Percentiles rank a stretch among this genome's conserved stretches.
These are phyloP conservation scores for Plectropomus leopardus DNA, from an alignment of 2,113 vertebrate genomes.

Conservation along the genomic window DNA sequence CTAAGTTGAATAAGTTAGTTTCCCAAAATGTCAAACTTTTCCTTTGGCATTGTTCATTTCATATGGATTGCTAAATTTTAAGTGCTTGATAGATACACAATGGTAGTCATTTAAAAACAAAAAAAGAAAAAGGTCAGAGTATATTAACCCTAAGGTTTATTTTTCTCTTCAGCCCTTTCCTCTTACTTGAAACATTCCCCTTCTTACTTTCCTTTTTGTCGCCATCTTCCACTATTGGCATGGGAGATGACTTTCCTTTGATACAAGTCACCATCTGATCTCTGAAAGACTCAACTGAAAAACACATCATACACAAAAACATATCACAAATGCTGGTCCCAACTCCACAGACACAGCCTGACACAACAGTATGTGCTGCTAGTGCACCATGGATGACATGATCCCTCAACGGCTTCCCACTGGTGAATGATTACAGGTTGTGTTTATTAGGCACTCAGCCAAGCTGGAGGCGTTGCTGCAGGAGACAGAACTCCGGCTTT, in stretches of 20 bases:
- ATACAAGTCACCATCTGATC: neutral
- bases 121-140: neutral
- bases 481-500: neutral
- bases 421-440: neutral
- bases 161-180: neutral
- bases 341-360: neutral
- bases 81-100: neutral
- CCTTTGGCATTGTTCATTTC: neutral
- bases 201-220: neutral
- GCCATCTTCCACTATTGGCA: neutral
- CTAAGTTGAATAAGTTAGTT: too few species aligned
- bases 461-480: neutral
- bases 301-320: neutral
- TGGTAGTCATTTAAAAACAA: neutral
- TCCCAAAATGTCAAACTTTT: neutral
- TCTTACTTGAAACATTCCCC: neutral
- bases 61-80: neutral
- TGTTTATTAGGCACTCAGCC: neutral
- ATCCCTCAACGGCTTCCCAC: constrained; percentile 2
- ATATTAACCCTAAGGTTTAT: neutral
- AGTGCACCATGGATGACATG: neutral
- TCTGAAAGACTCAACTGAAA: neutral
- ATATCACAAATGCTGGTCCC: neutral
- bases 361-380: neutral
- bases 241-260: neutral